These are phyloP conservation scores for Harpalus rufipes DNA, from an alignment of 2,888 invertebrate species.

Conservation along the genomic window DNA sequence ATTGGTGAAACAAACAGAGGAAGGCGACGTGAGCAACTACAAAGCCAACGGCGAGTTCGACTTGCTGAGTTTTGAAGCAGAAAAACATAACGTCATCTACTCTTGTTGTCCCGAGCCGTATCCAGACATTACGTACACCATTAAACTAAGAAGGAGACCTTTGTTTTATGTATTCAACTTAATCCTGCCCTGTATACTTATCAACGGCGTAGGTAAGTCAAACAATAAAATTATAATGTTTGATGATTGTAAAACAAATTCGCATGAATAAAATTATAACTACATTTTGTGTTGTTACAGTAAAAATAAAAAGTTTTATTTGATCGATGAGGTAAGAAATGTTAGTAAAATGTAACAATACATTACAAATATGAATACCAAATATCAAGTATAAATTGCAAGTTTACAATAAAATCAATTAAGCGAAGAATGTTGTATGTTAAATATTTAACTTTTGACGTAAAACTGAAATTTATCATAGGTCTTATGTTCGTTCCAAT, in stretches of 20 bases:
- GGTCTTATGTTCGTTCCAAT: too few species aligned
- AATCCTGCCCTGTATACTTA: conserved; percentile 90
- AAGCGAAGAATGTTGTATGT: too few species aligned
- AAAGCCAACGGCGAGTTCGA: conserved; percentile 96
- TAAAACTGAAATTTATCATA: too few species aligned
- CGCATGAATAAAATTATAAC: too few species aligned
- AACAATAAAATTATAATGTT: conserved; percentile 36
- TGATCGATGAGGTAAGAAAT: neutral
- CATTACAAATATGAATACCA: too few species aligned
- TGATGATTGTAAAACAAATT: neutral
- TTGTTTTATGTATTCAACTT: conserved; percentile 93
- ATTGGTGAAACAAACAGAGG: conserved; percentile 86
- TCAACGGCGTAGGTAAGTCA: conserved; percentile 88
- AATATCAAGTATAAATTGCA: too few species aligned
- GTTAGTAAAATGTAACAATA: too few species aligned
- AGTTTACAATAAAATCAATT: too few species aligned
- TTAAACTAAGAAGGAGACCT: conserved; percentile 86
- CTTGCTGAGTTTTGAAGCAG: conserved; percentile 87
- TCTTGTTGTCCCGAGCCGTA: conserved; percentile 91
- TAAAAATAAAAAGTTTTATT: conserved; percentile 2
- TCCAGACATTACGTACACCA: conserved; percentile 90
- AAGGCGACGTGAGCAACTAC: conserved; percentile 92
- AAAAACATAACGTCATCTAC: conserved; percentile 86
- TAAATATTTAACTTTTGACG: too few species aligned
- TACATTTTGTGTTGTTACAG: neutral